phyloP scores from a whole-genome alignment of 2,888 invertebrate species.

The Dicyrtomina minuta region DNA sequence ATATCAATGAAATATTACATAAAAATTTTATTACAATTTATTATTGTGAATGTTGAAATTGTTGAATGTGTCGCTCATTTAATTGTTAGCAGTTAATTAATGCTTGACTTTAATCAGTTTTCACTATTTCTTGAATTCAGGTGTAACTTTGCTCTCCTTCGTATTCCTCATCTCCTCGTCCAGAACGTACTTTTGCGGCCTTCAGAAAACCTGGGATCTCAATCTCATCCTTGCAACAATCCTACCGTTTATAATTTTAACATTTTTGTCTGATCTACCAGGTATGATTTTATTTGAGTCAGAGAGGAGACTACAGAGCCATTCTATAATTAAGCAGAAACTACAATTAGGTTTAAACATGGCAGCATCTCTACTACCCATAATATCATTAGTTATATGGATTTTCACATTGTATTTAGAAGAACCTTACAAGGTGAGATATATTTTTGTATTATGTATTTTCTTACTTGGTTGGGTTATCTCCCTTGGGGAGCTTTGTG shows the following conservation, averaged over 20 bases:
- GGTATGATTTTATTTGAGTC: conserved; percentile 9
- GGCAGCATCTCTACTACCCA: not conserved
- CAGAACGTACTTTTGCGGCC: not conserved
- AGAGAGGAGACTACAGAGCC: not conserved
- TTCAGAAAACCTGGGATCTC: no score
- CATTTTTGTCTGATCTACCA: conserved; percentile 14
- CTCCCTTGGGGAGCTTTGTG: not conserved
- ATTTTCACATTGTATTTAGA: not conserved
- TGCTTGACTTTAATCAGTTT: no score
- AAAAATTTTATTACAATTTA: no score
- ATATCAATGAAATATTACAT: no score
- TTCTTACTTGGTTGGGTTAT: conserved; percentile 3
- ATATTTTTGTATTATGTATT: not conserved
- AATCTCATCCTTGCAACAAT: not conserved
- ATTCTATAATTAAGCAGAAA: not conserved
- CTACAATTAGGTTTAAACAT: conserved; percentile 7
- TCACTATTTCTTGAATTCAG: conserved; percentile 5
- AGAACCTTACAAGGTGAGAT: not conserved
- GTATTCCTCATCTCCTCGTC: conserved; percentile 8
- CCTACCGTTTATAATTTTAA: not conserved
- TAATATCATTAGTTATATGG: conserved; percentile 3
- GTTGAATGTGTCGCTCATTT: no score
- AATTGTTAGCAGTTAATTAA: no score
- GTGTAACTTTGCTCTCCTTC: conserved; percentile 17
- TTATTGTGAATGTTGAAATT: no score